These are phyloP conservation scores for Stenopsyche tienmushanensis DNA, from an alignment of 1,140 invertebrate species.

Conservation along the genomic window DNA sequence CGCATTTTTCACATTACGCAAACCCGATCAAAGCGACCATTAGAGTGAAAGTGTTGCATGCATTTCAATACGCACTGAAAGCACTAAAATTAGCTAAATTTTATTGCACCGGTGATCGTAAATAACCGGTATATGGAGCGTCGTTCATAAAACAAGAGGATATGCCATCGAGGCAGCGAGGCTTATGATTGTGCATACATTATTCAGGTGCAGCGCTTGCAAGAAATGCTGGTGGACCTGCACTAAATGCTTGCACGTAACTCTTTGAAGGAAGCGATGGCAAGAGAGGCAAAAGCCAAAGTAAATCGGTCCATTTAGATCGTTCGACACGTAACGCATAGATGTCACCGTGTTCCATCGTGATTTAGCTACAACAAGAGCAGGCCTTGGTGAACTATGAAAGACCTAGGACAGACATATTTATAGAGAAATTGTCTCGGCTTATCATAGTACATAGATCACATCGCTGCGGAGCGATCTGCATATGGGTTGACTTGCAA, in stretches of 20 bases:
- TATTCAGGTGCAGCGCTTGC: neutral
- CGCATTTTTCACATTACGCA: neutral
- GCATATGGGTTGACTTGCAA: no score
- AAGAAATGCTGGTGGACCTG: neutral
- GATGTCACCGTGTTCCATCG: conserved; percentile 17
- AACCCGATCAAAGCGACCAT: neutral
- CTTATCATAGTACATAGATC: neutral
- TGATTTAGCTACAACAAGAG: conserved; percentile 33
- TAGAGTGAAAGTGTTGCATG: neutral
- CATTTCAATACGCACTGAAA: no score
- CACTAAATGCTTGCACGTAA: conserved; percentile 26
- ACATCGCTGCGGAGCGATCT: no score
- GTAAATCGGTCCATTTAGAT: conserved; percentile 35
- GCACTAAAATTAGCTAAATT: no score
- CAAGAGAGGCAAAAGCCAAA: conserved; percentile 21
- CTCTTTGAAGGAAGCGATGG: conserved; percentile 25
- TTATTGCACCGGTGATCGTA: no score
- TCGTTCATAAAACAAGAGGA: no score
- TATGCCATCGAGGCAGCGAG: neutral
- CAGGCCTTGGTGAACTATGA: neutral
- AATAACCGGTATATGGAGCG: no score
- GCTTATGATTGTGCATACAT: neutral
- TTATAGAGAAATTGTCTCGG: neutral
- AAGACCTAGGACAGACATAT: neutral
- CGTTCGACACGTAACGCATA: conserved; percentile 28